Percentiles rank a stretch among this genome's conserved stretches.
phyloP scores from a whole-genome alignment of 2,797 vertebrate species.

The Basileuterus tristriatus region DNA sequence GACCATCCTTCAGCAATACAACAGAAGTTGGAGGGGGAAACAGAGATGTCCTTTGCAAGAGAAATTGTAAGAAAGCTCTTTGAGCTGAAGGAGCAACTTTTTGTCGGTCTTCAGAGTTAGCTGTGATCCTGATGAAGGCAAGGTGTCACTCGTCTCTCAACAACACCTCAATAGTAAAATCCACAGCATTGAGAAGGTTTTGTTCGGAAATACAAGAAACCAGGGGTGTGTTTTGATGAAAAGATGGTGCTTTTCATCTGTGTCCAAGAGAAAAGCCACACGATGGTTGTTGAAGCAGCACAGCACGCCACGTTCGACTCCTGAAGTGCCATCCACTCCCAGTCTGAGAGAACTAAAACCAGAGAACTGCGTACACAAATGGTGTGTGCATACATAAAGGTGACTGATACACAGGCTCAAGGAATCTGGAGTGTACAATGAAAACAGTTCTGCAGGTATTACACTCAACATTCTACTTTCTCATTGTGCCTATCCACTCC shows the following conservation, averaged over 20 bases:
- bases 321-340: background rate
- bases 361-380: background rate
- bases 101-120: background rate
- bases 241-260: background rate
- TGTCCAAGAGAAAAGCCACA: background rate
- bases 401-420: background rate
- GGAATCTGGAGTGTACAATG: background rate
- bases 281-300: background rate
- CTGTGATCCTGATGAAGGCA: background rate
- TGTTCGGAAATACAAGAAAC: slow-evolving; percentile 24
- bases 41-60: background rate
- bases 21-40: background rate
- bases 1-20: background rate
- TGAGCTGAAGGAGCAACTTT: background rate
- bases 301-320: background rate
- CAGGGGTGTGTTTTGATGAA: background rate
- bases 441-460: background rate
- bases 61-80: background rate
- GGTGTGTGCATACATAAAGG: background rate
- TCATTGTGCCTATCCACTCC: background rate
- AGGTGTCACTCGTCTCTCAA: background rate
- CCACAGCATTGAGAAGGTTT: background rate
- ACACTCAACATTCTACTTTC: background rate
- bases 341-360: background rate
- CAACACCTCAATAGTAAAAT: slow-evolving; percentile 4